phyloP scores from a whole-genome alignment of 2,888 invertebrate genomes.

The Phoenoteleia sp. region DNA sequence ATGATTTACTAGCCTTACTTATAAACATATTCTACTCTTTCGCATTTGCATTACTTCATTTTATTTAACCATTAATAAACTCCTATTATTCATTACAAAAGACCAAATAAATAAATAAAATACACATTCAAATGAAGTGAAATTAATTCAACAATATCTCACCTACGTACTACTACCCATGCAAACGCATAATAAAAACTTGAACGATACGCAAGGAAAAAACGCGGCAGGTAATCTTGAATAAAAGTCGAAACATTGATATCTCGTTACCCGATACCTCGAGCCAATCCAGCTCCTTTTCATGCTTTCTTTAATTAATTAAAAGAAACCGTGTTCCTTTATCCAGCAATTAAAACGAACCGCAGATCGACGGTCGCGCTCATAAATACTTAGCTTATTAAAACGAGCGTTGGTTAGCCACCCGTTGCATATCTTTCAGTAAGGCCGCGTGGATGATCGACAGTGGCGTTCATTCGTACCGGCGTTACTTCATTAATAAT shows the following conservation, averaged over 20 bases:
- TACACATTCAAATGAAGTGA: no score
- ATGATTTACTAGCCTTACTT: no score
- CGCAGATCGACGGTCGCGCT: conserved; percentile 13
- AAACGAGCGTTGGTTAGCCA: conserved; percentile 36
- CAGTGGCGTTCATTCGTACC: conserved; percentile 56
- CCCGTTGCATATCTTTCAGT: conserved; percentile 47
- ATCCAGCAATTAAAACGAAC: conserved; percentile 40
- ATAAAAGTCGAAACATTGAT: neutral
- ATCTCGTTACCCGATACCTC: conserved; percentile 5
- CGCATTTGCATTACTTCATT: no score
- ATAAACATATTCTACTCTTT: no score
- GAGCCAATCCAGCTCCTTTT: neutral
- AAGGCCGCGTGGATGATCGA: conserved; percentile 63
- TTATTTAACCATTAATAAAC: no score
- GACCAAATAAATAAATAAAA: no score
- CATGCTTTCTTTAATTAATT: conserved; percentile 26
- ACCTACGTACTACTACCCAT: no score
- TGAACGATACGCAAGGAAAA: no score
- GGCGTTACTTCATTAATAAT: conserved; percentile 75
- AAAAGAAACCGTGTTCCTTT: conserved; percentile 29
- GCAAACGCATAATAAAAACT: no score
- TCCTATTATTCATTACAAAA: no score
- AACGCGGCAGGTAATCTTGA: neutral
- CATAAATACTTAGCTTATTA: conserved; percentile 60
- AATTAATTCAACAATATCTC: no score